Conservation (phyloP, 2,113 vertebrate genomes). For the Vimba vimba region DNA sequence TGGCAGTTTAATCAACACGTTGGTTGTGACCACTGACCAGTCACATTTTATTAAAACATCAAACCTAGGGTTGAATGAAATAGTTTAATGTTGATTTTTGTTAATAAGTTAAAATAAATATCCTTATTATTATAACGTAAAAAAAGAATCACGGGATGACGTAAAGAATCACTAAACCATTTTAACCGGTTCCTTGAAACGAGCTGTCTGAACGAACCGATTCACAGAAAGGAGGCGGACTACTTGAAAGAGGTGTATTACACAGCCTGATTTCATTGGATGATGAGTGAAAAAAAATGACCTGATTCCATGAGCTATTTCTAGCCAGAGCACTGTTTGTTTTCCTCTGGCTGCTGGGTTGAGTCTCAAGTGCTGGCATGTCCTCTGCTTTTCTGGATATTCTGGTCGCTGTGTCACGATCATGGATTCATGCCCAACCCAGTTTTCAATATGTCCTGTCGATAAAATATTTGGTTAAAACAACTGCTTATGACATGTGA, state of each 20-base stretch:
- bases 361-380: constrained; percentile 24
- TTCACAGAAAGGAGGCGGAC: constrained; percentile 14
- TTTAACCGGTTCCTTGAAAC: background rate
- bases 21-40: too few species aligned
- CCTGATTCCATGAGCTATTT: constrained; percentile 38
- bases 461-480: background rate
- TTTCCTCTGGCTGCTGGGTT: background rate
- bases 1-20: too few species aligned
- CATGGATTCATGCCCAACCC: background rate
- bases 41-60: too few species aligned
- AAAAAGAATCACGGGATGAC: background rate
- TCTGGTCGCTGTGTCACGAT: constrained; percentile 22
- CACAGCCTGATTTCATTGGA: constrained; percentile 36
- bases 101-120: background rate
- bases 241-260: constrained; percentile 11
- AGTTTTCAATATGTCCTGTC: background rate
- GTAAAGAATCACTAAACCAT: background rate
- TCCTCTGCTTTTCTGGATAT: constrained; percentile 36
- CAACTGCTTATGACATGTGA: background rate
- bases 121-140: background rate
- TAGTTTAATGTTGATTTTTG: background rate
- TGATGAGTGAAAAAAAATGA: background rate
- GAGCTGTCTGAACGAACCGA: background rate
- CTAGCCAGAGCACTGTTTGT: constrained; percentile 37
- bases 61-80: background rate